Percentiles rank a stretch among this genome's conserved stretches.
These are phyloP conservation scores for Microtus oregoni DNA, from an alignment of 2,113 vertebrate species.

Conservation along the genomic window DNA sequence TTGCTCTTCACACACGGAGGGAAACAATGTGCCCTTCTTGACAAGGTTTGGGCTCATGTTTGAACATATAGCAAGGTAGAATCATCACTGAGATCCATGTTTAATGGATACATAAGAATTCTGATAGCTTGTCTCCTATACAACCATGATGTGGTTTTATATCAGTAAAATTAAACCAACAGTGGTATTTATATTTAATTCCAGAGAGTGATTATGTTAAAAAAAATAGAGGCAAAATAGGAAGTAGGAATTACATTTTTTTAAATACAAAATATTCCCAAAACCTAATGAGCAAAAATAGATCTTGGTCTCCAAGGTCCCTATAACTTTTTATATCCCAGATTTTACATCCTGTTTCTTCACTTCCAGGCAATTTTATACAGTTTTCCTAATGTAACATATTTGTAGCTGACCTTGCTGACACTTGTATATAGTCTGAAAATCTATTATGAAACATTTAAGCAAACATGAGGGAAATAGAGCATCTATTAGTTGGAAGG, in stretches of 20 bases:
- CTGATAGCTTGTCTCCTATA: not conserved
- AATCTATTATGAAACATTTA: constrained; percentile 4
- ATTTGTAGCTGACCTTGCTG: constrained; percentile 16
- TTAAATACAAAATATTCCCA: not conserved
- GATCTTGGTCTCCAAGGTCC: not conserved
- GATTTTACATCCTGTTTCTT: not conserved
- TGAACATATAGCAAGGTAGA: constrained; percentile 20
- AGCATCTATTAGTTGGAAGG: accelerated
- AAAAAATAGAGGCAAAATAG: not conserved
- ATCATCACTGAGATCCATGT: constrained; percentile 24
- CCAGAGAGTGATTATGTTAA: not conserved
- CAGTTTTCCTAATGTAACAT: not conserved
- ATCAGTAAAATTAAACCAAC: not conserved
- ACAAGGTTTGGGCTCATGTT: not conserved
- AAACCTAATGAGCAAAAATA: not conserved
- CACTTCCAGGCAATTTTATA: not conserved
- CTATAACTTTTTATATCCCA: not conserved
- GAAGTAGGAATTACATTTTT: not conserved
- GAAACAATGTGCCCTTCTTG: not conserved
- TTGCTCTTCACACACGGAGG: not conserved
- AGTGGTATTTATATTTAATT: not conserved
- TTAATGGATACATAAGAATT: constrained; percentile 20
- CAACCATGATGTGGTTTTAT: not conserved
- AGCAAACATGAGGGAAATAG: constrained; percentile 27
- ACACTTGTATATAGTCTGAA: not conserved